Conservation (phyloP, 2,113 vertebrate genomes). For the Mesitornis unicolor region DNA sequence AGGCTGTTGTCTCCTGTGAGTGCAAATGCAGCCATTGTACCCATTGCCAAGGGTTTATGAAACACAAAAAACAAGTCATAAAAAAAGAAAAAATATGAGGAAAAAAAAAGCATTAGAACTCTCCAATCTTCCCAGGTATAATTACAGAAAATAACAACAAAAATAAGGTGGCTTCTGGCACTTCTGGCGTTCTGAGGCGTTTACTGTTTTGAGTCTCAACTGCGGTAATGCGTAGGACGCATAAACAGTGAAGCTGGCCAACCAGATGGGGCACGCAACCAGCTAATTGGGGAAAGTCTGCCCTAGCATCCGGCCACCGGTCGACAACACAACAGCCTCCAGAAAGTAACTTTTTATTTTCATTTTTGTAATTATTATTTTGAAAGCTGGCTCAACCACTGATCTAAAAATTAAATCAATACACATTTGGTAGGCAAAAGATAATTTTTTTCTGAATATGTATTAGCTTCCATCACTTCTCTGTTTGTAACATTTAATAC, state of each 20-base stretch:
- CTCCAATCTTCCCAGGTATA: conserved; percentile 14
- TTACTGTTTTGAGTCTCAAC: conserved; percentile 11
- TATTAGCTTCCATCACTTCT: neutral
- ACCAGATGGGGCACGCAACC: neutral
- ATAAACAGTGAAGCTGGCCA: neutral
- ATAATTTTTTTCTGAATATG: neutral
- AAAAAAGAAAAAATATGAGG: neutral
- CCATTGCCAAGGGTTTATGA: neutral
- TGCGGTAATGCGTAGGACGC: neutral
- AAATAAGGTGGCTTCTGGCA: conserved; percentile 37
- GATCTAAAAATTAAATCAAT: neutral
- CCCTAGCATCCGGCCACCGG: neutral
- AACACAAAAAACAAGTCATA: neutral
- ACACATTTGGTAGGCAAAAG: fast-evolving
- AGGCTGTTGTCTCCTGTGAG: neutral
- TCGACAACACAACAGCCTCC: neutral
- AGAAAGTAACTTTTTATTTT: neutral
- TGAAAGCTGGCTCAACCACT: neutral
- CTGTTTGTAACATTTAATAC: neutral
- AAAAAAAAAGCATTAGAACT: neutral
- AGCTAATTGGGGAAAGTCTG: conserved; percentile 19
- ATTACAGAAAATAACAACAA: conserved; percentile 47
- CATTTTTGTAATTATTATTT: neutral
- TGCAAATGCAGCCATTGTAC: neutral
- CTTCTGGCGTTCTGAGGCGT: neutral